These are phyloP conservation scores for Perca fluviatilis DNA, from an alignment of 2,113 vertebrate genomes.

Conservation along the genomic window DNA sequence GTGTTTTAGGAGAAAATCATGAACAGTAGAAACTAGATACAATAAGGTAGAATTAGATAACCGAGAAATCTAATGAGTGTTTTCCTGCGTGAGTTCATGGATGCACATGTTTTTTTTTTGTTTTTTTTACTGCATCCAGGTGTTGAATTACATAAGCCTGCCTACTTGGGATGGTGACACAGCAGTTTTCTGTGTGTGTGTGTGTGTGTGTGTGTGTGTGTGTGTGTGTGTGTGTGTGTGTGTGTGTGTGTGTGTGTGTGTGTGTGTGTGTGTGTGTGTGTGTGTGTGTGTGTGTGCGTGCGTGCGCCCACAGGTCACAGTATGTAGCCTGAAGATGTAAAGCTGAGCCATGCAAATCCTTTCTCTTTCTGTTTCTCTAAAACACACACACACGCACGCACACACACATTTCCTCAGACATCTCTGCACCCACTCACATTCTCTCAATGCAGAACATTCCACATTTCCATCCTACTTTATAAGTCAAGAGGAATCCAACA, in stretches of 20 bases:
- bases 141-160: conserved; percentile 51
- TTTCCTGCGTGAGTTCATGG: conserved; percentile 10
- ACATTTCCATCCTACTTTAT: conserved; percentile 17
- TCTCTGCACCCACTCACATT: conserved; percentile 34
- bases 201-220: not conserved
- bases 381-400: not conserved
- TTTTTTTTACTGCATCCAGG: conserved; percentile 49
- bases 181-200: conserved; percentile 41
- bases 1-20: not conserved
- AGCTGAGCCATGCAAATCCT: conserved; percentile 17
- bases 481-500: conserved; percentile 40
- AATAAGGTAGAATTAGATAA: not conserved
- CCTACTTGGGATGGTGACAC: conserved; percentile 38
- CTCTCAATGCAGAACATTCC: conserved; percentile 40
- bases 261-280: conserved; percentile 8
- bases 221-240: conserved; percentile 12
- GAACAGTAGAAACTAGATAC: not conserved
- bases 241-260: conserved; percentile 15
- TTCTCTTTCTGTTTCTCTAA: conserved; percentile 22
- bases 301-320: conserved; percentile 4
- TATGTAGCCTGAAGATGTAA: conserved; percentile 18
- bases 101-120: not conserved
- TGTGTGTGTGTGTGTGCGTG: conserved; percentile 18
- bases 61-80: not conserved
- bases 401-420: conserved; percentile 17